Percentiles rank a stretch among this genome's conserved stretches.
Evolutionary conservation across 2,888 invertebrate genomes (phyloP).

Genomic region (Cerastoderma edule): DNA sequence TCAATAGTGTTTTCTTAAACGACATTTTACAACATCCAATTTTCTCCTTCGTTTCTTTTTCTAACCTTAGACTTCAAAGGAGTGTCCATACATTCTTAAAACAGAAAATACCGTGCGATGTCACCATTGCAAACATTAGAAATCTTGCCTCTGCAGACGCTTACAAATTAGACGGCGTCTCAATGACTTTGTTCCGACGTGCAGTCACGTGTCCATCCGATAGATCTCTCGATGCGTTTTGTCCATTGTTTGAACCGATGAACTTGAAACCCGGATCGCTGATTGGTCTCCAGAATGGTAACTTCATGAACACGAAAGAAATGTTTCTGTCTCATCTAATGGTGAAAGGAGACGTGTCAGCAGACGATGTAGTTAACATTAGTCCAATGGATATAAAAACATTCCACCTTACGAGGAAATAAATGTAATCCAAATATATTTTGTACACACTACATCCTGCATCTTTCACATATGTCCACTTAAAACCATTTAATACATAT

Average conservation of each 20-base stretch:
- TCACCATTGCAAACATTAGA: slow-evolving; percentile 52
- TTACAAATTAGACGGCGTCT: slow-evolving; percentile 40
- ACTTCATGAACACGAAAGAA: slow-evolving; percentile 30
- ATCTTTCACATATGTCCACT: too few species aligned
- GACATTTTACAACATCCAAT: slow-evolving; percentile 57
- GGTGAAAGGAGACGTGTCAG: slow-evolving; percentile 17
- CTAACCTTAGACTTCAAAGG: slow-evolving; percentile 10
- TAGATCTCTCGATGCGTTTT: slow-evolving; percentile 24
- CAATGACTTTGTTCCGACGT: slow-evolving; percentile 49
- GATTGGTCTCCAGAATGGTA: slow-evolving; percentile 8
- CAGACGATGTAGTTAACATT: slow-evolving; percentile 23
- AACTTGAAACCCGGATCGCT: slow-evolving; percentile 36
- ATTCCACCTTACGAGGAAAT: slow-evolving; percentile 32
- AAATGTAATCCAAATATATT: background rate
- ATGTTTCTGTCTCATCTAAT: slow-evolving; percentile 49
- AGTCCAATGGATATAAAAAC: slow-evolving; percentile 59
- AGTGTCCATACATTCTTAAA: slow-evolving; percentile 29
- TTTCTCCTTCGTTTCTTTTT: slow-evolving; percentile 38
- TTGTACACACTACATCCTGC: too few species aligned
- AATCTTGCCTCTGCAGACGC: slow-evolving; percentile 44
- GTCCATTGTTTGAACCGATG: slow-evolving; percentile 30
- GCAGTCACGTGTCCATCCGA: slow-evolving; percentile 31
- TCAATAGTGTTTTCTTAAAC: slow-evolving; percentile 52
- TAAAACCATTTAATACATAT: too few species aligned
- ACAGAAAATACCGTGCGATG: slow-evolving; percentile 45